Evolutionary conservation across 2,797 vertebrate species (phyloP).

Genomic region (Eidolon dupreanum): DNA sequence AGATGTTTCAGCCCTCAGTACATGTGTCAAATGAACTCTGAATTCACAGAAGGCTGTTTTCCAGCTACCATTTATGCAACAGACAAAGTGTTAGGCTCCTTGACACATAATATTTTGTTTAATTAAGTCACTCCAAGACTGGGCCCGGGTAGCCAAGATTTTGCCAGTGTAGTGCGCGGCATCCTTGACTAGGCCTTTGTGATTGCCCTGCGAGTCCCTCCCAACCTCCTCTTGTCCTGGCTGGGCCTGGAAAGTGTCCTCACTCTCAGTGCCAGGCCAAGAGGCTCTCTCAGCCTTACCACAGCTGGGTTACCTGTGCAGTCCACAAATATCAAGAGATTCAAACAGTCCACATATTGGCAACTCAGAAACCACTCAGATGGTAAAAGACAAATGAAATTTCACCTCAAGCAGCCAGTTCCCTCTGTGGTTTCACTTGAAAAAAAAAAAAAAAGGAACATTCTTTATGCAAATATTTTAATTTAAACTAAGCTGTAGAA

Average conservation of each 20-base stretch:
- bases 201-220: not conserved
- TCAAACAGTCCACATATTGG: not conserved
- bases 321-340: not conserved
- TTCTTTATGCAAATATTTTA: not conserved
- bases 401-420: not conserved
- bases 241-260: not conserved
- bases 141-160: not conserved
- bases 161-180: fast-evolving
- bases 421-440: not conserved
- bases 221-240: not conserved
- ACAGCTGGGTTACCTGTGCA: fast-evolving
- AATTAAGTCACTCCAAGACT: not conserved
- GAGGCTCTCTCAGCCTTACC: not conserved
- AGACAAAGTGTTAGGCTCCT: not conserved
- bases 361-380: not conserved
- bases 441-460: conserved; percentile 45
- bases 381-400: not conserved
- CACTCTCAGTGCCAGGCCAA: not conserved
- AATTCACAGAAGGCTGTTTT: not conserved
- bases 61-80: too few species aligned
- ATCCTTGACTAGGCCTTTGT: not conserved
- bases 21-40: not conserved
- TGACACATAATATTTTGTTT: not conserved
- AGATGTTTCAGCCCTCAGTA: not conserved
- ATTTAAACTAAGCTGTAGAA: not conserved